Conservation (phyloP, 2,113 vertebrate genomes). For the Hippocampus zosterae region DNA sequence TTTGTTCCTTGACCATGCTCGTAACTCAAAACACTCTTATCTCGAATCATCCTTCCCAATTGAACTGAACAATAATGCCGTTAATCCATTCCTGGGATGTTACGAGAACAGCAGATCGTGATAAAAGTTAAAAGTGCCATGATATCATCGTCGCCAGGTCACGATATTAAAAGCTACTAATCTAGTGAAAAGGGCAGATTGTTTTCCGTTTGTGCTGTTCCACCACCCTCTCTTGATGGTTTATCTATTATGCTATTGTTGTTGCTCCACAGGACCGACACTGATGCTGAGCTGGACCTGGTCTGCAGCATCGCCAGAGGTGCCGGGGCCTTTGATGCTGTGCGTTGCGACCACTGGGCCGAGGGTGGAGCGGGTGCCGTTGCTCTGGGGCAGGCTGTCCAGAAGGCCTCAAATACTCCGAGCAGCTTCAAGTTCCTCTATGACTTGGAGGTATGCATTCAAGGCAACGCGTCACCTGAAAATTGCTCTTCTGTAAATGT, state of each 20-base stretch:
- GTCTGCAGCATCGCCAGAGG: constrained; percentile 80
- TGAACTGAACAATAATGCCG: too few relatives aligned
- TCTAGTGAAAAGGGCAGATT: too few relatives aligned
- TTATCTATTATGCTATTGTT: background rate
- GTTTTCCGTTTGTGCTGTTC: too few relatives aligned
- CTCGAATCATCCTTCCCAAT: too few relatives aligned
- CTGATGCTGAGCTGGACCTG: constrained; percentile 82
- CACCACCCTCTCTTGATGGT: too few relatives aligned
- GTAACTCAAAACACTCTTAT: too few relatives aligned
- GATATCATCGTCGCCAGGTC: too few relatives aligned
- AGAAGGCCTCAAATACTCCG: constrained; percentile 81
- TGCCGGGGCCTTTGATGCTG: constrained; percentile 88
- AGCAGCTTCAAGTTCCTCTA: constrained; percentile 90
- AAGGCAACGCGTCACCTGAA: background rate
- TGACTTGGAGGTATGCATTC: constrained; percentile 76
- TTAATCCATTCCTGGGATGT: too few relatives aligned
- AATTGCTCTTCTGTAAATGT: background rate
- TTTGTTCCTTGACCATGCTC: too few relatives aligned
- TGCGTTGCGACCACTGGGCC: constrained; percentile 91
- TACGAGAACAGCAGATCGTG: too few relatives aligned
- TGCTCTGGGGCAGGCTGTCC: constrained; percentile 82
- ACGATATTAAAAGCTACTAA: too few relatives aligned
- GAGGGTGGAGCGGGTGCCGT: constrained; percentile 87
- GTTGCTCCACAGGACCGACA: constrained; percentile 79
- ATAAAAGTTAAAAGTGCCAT: too few relatives aligned